These are phyloP conservation scores for Omphaloscelis lunosa DNA, from an alignment of 2,888 invertebrate genomes.

Conservation along the genomic window DNA sequence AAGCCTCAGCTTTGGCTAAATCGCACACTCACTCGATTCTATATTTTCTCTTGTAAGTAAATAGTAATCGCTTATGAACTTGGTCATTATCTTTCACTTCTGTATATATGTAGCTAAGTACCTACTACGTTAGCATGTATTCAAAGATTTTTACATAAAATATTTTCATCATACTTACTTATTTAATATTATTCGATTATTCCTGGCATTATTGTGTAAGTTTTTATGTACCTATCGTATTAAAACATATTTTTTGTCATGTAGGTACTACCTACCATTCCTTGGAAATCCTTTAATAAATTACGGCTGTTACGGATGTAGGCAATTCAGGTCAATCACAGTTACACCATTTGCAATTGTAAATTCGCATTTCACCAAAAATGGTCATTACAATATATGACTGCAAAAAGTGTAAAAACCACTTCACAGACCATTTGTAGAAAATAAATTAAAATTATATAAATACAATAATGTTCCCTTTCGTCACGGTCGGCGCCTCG, in stretches of 20 bases:
- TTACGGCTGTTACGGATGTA: background rate
- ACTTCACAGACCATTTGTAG: constrained; percentile 28
- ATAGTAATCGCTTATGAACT: background rate
- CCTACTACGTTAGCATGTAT: no score
- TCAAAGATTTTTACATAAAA: no score
- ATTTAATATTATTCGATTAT: no score
- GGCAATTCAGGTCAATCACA: constrained; percentile 5
- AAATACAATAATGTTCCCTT: background rate
- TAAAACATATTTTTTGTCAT: no score
- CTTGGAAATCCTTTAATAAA: no score
- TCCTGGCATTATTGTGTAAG: no score
- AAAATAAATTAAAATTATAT: constrained; percentile 35
- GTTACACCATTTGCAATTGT: constrained; percentile 7
- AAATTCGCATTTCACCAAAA: constrained; percentile 8
- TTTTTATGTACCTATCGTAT: no score
- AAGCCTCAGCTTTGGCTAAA: background rate
- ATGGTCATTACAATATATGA: constrained; percentile 28
- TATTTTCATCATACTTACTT: no score
- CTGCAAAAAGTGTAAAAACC: constrained; percentile 31
- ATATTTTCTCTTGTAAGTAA: background rate
- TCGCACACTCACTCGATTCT: background rate
- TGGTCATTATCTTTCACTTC: background rate
- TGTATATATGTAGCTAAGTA: background rate
- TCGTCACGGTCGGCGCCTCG: constrained; percentile 27
- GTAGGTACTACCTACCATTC: background rate